Conservation (phyloP, 1,140 invertebrate genomes). For the Cheumatopsyche charites region DNA sequence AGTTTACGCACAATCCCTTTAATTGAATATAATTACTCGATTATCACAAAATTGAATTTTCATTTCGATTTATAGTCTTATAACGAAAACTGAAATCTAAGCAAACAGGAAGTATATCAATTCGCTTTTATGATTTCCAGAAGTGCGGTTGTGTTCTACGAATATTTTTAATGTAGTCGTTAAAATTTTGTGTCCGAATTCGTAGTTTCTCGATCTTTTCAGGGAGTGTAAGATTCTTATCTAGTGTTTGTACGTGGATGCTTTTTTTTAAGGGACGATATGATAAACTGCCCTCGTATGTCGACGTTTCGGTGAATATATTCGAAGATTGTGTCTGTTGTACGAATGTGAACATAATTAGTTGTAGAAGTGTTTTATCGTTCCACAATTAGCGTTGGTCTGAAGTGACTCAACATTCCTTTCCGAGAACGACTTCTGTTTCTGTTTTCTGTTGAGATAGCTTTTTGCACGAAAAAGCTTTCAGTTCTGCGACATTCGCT, state of each 20-base stretch:
- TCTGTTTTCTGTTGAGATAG: background rate
- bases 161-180: background rate
- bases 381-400: background rate
- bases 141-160: background rate
- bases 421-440: slow-evolving; percentile 2
- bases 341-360: background rate
- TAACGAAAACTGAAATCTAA: no score
- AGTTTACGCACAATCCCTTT: no score
- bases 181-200: no score
- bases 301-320: background rate
- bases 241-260: no score
- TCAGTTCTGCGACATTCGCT: background rate
- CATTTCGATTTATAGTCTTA: no score
- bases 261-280: background rate
- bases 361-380: slow-evolving; percentile 1
- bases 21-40: no score
- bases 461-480: slow-evolving; percentile 2
- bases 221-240: no score
- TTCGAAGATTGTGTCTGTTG: background rate
- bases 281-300: background rate
- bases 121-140: no score
- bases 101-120: no score
- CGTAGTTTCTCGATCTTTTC: no score
- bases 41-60: no score
- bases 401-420: slow-evolving; percentile 11